Conservation (phyloP, 2,888 invertebrate species). For the Diarsia rubi region DNA sequence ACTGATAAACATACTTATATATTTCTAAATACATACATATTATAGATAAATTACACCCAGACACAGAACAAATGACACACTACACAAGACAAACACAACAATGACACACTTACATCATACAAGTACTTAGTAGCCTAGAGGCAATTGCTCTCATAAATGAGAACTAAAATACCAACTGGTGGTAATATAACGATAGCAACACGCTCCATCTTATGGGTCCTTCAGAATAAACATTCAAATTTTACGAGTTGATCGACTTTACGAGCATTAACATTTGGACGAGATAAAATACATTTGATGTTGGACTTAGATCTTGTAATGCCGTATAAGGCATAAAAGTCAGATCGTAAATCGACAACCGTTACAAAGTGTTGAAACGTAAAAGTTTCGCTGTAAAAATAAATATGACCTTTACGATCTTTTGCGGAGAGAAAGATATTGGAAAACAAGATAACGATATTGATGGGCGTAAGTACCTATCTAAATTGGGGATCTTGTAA, state of each 20-base stretch:
- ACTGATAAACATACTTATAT: no score
- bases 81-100: no score
- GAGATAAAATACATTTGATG: constrained; percentile 62
- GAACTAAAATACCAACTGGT: constrained; percentile 38
- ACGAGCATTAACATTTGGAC: constrained; percentile 67
- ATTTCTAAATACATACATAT: no score
- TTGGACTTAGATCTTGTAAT: constrained; percentile 64
- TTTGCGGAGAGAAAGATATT: constrained; percentile 28
- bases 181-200: constrained; percentile 40
- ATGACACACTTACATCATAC: no score
- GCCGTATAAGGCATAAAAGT: constrained; percentile 63
- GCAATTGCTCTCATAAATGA: constrained; percentile 34
- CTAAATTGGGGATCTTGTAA: constrained; percentile 29
- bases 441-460: constrained; percentile 31
- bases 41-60: no score
- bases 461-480: background rate
- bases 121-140: no score
- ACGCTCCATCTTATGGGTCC: constrained; percentile 32
- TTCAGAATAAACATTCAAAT: constrained; percentile 54
- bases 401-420: constrained; percentile 48
- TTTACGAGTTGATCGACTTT: constrained; percentile 67
- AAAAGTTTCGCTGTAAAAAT: constrained; percentile 62
- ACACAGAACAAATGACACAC: no score
- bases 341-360: constrained; percentile 66
- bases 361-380: constrained; percentile 62